phyloP scores from a whole-genome alignment of 2,113 vertebrate species.

The Perognathus longimembris region DNA sequence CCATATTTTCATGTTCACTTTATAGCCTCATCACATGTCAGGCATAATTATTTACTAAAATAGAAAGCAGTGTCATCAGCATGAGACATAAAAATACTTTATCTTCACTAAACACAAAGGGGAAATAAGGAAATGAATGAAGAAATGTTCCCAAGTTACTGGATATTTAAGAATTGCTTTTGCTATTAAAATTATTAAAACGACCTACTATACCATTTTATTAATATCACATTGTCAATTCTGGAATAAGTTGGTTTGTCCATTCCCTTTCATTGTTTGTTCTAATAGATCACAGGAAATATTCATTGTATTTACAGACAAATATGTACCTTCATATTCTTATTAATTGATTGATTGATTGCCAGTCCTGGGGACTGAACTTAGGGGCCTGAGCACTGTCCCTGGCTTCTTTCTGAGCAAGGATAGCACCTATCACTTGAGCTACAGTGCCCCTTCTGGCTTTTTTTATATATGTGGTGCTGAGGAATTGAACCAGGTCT shows the following conservation, averaged over 20 bases:
- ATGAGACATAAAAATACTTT: slow-evolving; percentile 2
- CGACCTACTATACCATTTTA: background rate
- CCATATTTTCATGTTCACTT: slow-evolving; percentile 21
- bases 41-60: slow-evolving; percentile 20
- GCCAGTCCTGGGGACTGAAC: no score
- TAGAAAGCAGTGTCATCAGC: background rate
- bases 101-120: background rate
- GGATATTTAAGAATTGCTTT: background rate
- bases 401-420: no score
- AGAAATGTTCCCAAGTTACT: background rate
- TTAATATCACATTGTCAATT: background rate
- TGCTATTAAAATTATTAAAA: background rate
- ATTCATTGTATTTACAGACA: background rate
- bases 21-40: background rate
- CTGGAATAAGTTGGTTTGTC: background rate
- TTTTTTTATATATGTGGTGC: no score
- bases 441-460: no score
- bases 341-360: no score
- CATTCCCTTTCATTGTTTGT: background rate
- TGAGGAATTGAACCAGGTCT: no score
- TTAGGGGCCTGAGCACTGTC: no score
- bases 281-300: background rate
- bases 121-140: background rate
- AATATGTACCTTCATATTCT: no score
- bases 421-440: no score